phyloP scores from a whole-genome alignment of 2,113 vertebrate genomes.

The Vimba vimba region DNA sequence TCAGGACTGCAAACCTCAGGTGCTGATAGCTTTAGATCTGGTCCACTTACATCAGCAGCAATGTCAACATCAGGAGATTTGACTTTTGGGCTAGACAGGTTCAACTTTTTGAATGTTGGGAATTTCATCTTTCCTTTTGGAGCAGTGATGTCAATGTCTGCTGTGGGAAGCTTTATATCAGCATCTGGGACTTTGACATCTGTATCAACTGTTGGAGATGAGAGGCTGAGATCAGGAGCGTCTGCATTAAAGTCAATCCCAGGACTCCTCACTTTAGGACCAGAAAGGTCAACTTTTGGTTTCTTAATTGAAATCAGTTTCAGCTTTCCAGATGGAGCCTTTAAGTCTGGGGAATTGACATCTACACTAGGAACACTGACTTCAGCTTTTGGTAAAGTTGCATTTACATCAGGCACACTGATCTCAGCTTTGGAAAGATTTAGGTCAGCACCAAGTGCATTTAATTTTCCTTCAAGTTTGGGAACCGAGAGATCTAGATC shows the following conservation, averaged over 20 bases:
- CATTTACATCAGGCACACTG: conserved; percentile 55
- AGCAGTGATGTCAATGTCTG: conserved; percentile 56
- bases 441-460: conserved; percentile 49
- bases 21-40: conserved; percentile 64
- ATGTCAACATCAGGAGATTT: conserved; percentile 52
- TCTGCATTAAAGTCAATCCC: conserved; percentile 62
- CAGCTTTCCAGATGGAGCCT: conserved; percentile 62
- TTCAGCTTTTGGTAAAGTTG: conserved; percentile 62
- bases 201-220: conserved; percentile 60
- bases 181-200: conserved; percentile 58
- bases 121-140: conserved; percentile 60
- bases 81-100: conserved; percentile 45
- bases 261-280: conserved; percentile 60
- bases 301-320: conserved; percentile 68
- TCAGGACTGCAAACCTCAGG: conserved; percentile 55
- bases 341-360: conserved; percentile 57
- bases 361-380: conserved; percentile 55
- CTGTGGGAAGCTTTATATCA: conserved; percentile 57
- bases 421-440: conserved; percentile 55
- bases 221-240: conserved; percentile 61
- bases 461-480: conserved; percentile 43
- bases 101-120: conserved; percentile 53
- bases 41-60: conserved; percentile 44
- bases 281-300: conserved; percentile 52
- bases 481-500: conserved; percentile 50